Conservation (phyloP, 2,888 invertebrate species). For the Autographa gamma region DNA sequence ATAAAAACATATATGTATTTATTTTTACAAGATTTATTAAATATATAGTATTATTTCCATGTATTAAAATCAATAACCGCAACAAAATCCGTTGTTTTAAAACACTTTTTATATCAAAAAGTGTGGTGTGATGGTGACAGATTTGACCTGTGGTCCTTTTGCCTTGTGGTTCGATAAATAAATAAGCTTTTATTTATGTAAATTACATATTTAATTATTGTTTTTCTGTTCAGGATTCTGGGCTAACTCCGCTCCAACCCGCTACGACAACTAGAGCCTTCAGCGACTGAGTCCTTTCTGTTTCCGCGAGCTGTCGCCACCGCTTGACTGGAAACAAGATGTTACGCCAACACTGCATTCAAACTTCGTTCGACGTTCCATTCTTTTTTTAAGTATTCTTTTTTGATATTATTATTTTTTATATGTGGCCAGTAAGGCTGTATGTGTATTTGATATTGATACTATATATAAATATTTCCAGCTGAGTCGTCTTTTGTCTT, state of each 20-base stretch:
- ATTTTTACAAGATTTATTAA: background rate
- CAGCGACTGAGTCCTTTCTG: slow-evolving; percentile 63
- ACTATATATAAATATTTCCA: slow-evolving; percentile 27
- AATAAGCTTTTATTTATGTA: too few species aligned
- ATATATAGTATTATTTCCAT: background rate
- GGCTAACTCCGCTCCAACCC: slow-evolving; percentile 75
- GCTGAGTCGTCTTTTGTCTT: slow-evolving; percentile 40
- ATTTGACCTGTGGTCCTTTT: background rate
- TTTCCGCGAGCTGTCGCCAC: slow-evolving; percentile 64
- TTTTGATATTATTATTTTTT: background rate
- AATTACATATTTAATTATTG: slow-evolving; percentile 3
- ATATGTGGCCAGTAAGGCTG: background rate
- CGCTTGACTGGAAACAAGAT: slow-evolving; percentile 66
- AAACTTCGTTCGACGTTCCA: slow-evolving; percentile 1
- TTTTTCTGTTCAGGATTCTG: slow-evolving; percentile 76
- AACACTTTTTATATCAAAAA: too few species aligned
- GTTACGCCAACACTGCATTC: slow-evolving; percentile 58
- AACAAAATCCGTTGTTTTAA: too few species aligned
- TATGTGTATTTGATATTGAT: slow-evolving; percentile 31
- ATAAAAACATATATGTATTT: background rate
- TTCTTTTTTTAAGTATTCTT: background rate
- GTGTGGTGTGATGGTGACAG: background rate
- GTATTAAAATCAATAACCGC: too few species aligned
- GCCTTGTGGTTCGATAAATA: too few species aligned
- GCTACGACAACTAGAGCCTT: slow-evolving; percentile 81